Evolutionary conservation across 2,797 vertebrate genomes (phyloP).

Genomic region (Pagetopsis macropterus): DNA sequence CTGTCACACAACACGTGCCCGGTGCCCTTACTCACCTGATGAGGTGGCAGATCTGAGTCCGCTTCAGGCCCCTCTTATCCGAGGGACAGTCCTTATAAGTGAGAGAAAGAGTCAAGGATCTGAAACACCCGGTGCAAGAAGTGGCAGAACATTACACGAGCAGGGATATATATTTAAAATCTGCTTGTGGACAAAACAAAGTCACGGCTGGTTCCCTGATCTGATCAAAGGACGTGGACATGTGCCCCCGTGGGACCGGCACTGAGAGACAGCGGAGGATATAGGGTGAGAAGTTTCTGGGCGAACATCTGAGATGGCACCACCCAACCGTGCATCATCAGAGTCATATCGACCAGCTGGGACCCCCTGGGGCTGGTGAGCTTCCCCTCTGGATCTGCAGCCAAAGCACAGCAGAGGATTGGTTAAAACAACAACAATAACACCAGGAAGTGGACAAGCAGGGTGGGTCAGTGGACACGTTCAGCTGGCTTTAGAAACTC

Average conservation of each 20-base stretch:
- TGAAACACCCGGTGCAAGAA: slow-evolving; percentile 10
- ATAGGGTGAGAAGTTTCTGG: slow-evolving; percentile 88
- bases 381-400: slow-evolving; percentile 87
- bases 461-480: too few relatives aligned
- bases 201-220: slow-evolving; percentile 69
- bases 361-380: slow-evolving; percentile 79
- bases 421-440: slow-evolving; percentile 15
- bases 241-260: slow-evolving; percentile 40
- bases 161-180: slow-evolving; percentile 47
- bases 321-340: slow-evolving; percentile 94
- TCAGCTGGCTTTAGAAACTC: slow-evolving; percentile 11
- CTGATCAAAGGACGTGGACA: slow-evolving; percentile 70
- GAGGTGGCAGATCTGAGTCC: slow-evolving; percentile 88
- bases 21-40: slow-evolving; percentile 83
- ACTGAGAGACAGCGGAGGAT: slow-evolving; percentile 79
- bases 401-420: slow-evolving; percentile 14
- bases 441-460: not conserved
- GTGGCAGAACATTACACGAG: not conserved
- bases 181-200: slow-evolving; percentile 70
- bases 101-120: slow-evolving; percentile 66
- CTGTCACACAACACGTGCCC: slow-evolving; percentile 4
- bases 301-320: slow-evolving; percentile 88
- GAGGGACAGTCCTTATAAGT: slow-evolving; percentile 87
- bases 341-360: slow-evolving; percentile 89
- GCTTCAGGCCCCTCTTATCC: slow-evolving; percentile 77